phyloP scores from a whole-genome alignment of 2,888 invertebrate species.

The Augiades crinisus region DNA sequence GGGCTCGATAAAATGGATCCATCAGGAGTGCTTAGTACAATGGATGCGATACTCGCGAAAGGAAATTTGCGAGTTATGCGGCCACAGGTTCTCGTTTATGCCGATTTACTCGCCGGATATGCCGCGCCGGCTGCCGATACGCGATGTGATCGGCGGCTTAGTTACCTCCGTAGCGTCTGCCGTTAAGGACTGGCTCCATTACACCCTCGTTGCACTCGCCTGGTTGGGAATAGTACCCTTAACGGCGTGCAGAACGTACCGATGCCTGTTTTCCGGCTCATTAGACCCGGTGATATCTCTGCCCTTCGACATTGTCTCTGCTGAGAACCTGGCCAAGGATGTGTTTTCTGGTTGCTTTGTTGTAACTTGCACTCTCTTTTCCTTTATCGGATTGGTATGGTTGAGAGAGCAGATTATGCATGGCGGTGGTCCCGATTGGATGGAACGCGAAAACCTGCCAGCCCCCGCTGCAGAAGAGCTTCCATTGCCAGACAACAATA shows the following conservation, averaged over 20 bases:
- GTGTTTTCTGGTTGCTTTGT: conserved; percentile 98
- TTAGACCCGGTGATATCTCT: conserved; percentile 92
- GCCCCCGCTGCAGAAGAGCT: conserved; percentile 73
- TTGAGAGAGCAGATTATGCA: conserved; percentile 98
- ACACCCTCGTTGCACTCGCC: conserved; percentile 97
- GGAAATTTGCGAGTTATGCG: conserved; percentile 99
- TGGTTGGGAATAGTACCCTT: conserved; percentile 99
- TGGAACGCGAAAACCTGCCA: conserved; percentile 86
- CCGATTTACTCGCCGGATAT: conserved; percentile 99
- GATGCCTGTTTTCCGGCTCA: conserved; percentile 95
- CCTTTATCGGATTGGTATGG: conserved; percentile 99
- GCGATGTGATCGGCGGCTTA: conserved; percentile 95
- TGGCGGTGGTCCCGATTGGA: conserved; percentile 98
- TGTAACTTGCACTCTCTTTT: conserved; percentile 96
- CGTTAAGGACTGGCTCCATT: conserved; percentile 98
- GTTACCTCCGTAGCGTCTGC: conserved; percentile 94
- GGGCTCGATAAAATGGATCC: conserved; percentile 99
- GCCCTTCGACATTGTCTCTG: conserved; percentile 95
- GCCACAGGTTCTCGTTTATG: conserved; percentile 98
- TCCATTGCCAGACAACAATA: conserved; percentile 72
- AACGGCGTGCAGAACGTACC: conserved; percentile 97
- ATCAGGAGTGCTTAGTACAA: conserved; percentile 98
- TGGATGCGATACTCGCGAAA: conserved; percentile 99
- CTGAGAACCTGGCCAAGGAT: conserved; percentile 95
- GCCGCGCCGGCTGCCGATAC: conserved; percentile 97